Conservation (phyloP, 2,888 invertebrate species). For the Neocrepidodera transversa region DNA sequence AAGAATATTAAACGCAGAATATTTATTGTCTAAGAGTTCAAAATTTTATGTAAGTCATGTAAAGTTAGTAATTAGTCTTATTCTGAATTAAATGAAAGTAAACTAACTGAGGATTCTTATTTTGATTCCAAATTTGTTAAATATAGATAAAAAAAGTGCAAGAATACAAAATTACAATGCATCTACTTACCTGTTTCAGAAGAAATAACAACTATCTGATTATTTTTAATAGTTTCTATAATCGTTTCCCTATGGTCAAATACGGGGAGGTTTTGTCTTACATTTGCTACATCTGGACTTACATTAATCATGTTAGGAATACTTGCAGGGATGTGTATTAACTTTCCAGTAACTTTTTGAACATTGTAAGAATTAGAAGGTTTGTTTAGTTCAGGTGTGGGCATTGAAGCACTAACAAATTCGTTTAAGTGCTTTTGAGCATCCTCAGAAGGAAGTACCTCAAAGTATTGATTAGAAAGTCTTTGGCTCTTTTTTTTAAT, state of each 20-base stretch:
- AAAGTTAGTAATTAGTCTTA: no score
- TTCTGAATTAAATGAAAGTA: no score
- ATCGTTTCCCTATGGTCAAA: slow-evolving; percentile 71
- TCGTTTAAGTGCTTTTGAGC: slow-evolving; percentile 19
- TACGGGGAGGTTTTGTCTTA: slow-evolving; percentile 74
- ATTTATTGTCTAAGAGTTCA: no score
- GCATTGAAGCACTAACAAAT: slow-evolving; percentile 11
- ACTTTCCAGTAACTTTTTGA: slow-evolving; percentile 17
- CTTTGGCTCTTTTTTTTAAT: slow-evolving; percentile 44
- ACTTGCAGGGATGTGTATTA: slow-evolving; percentile 11
- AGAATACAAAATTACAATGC: no score
- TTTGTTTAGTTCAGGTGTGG: slow-evolving; percentile 6
- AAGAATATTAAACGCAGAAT: no score
- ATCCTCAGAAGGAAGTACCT: slow-evolving; percentile 35
- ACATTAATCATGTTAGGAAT: slow-evolving; percentile 14
- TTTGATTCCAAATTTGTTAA: no score
- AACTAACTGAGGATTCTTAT: no score
- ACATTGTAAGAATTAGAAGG: slow-evolving; percentile 16
- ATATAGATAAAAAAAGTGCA: no score
- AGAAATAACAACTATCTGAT: slow-evolving; percentile 77
- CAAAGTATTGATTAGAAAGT: slow-evolving; percentile 42
- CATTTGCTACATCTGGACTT: slow-evolving; percentile 55
- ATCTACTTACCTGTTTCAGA: slow-evolving; percentile 76
- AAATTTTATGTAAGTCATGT: no score
- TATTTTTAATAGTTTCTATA: slow-evolving; percentile 68